Conservation (phyloP, 92 coral and sea anemone genomes). For the Palythoa grandiflora region DNA sequence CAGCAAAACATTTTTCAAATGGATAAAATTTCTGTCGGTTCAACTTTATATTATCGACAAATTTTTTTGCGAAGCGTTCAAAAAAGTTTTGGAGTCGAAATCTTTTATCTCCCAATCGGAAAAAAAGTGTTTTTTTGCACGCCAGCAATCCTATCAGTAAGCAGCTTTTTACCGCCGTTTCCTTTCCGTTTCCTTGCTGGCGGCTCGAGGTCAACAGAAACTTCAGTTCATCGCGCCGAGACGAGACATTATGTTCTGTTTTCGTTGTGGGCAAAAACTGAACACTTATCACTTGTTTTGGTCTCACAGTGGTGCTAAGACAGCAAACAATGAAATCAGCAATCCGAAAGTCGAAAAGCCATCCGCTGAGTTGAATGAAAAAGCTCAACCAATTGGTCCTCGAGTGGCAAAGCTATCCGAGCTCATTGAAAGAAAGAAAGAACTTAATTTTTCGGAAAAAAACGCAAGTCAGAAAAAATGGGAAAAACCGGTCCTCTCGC, state of each 20-base stretch:
- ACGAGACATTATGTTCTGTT: neutral
- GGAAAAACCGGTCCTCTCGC: neutral
- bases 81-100: no score
- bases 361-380: constrained; percentile 1
- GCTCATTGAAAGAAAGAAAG: constrained; percentile 34
- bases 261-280: neutral
- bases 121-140: no score
- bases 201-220: no score
- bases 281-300: neutral
- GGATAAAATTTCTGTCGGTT: no score
- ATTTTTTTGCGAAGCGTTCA: no score
- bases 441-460: neutral
- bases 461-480: neutral
- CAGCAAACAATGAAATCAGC: constrained; percentile 6
- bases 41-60: no score
- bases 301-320: constrained; percentile 1
- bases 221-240: neutral
- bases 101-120: no score
- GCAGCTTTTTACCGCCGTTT: neutral
- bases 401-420: neutral
- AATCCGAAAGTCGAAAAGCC: neutral
- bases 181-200: no score
- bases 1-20: no score
- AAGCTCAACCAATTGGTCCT: neutral
- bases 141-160: neutral